phyloP scores from a whole-genome alignment of 2,113 vertebrate species.

The Pygoscelis adeliae region DNA sequence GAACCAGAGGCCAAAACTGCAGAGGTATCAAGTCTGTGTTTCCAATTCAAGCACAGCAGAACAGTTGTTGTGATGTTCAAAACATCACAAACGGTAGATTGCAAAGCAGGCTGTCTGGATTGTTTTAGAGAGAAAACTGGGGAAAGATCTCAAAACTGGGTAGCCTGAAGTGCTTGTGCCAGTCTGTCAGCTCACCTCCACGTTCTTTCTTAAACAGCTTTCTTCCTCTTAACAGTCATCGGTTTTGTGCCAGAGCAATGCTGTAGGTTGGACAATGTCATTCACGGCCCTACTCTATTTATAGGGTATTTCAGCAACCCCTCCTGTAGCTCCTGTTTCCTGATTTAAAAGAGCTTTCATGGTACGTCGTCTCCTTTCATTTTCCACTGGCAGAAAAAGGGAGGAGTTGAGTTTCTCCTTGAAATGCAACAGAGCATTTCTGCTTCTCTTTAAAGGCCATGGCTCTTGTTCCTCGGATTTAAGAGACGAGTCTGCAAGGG shows the following conservation, averaged over 20 bases:
- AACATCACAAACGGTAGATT: fast-evolving
- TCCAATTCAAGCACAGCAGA: background rate
- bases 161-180: fast-evolving
- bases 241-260: background rate
- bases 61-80: background rate
- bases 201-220: background rate
- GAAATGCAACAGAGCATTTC: background rate
- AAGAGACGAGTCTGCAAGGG: background rate
- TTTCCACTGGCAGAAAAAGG: background rate
- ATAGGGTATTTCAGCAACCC: background rate
- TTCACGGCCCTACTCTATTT: background rate
- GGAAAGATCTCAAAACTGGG: background rate
- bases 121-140: background rate
- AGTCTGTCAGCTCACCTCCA: background rate
- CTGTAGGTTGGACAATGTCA: background rate
- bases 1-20: background rate
- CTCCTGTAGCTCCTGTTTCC: background rate
- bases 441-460: background rate
- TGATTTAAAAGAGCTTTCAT: background rate
- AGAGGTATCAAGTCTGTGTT: background rate
- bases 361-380: background rate
- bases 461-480: background rate
- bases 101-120: background rate
- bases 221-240: background rate
- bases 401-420: background rate